phyloP scores from a whole-genome alignment of 2,797 vertebrate genomes.

The Gila robusta region DNA sequence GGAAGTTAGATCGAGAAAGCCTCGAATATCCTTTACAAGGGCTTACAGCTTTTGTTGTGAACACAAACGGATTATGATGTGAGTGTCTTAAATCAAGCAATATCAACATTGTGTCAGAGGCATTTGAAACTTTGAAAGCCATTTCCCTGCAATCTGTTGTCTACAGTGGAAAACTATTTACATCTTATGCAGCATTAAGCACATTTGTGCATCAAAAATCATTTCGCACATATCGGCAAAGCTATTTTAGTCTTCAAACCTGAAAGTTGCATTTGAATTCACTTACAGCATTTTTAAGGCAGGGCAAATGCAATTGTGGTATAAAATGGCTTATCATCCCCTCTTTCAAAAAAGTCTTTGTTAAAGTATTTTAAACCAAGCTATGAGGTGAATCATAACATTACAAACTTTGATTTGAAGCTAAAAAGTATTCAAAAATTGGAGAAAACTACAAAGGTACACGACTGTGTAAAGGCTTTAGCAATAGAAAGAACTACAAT shows the following conservation, averaged over 20 bases:
- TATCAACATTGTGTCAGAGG: slow-evolving; percentile 52
- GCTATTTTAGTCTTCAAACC: background rate
- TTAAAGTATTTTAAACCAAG: background rate
- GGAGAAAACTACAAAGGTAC: background rate
- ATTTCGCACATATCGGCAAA: background rate
- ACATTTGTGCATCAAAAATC: background rate
- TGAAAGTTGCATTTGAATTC: background rate
- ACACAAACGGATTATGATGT: slow-evolving; percentile 44
- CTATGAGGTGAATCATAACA: background rate
- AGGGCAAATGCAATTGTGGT: background rate
- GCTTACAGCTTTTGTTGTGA: slow-evolving; percentile 38
- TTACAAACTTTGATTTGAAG: background rate
- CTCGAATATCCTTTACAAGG: slow-evolving; percentile 43
- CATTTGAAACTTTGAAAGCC: slow-evolving; percentile 33
- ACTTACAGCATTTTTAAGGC: background rate
- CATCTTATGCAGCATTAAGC: slow-evolving; percentile 16
- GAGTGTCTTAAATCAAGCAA: slow-evolving; percentile 34
- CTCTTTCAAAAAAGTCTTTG: background rate
- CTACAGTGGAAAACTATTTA: slow-evolving; percentile 58
- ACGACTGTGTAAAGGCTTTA: no score
- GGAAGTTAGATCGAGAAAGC: slow-evolving; percentile 28
- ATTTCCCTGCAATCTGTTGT: slow-evolving; percentile 10
- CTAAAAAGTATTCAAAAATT: background rate
- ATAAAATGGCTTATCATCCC: background rate
- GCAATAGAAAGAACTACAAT: no score